Percentiles rank a stretch among this genome's conserved stretches.
These are phyloP conservation scores for Rhysida immarginata DNA, from an alignment of 1,140 invertebrate genomes.

Conservation along the genomic window DNA sequence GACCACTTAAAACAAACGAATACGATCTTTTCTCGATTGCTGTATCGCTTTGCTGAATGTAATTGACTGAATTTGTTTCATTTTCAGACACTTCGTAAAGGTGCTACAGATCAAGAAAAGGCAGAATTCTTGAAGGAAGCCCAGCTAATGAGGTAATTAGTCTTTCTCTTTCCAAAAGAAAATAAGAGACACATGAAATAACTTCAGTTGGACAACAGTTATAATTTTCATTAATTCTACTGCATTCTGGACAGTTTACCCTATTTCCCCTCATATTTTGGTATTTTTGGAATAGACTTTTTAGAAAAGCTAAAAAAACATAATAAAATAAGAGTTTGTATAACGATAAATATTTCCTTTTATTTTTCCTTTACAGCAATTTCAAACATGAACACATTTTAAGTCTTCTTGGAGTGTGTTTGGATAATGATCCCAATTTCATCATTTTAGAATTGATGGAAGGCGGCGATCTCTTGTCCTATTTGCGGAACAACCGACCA, in stretches of 20 bases:
- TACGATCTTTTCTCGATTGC: neutral
- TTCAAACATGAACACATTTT: slow-evolving; percentile 94
- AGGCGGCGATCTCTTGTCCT: slow-evolving; percentile 82
- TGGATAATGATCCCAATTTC: slow-evolving; percentile 81
- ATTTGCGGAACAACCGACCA: slow-evolving; percentile 59
- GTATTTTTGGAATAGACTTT: neutral
- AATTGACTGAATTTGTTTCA: neutral
- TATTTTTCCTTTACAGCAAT: slow-evolving; percentile 39
- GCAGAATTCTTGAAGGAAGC: slow-evolving; percentile 93
- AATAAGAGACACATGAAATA: too few species aligned
- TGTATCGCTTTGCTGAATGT: neutral
- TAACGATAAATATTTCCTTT: neutral
- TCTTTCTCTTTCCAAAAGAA: too few species aligned
- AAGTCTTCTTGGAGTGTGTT: slow-evolving; percentile 77
- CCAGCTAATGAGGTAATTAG: slow-evolving; percentile 60
- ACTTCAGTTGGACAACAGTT: too few species aligned
- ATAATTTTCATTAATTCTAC: too few species aligned
- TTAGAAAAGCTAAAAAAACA: too few species aligned
- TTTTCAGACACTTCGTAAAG: slow-evolving; percentile 68
- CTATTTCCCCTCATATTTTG: neutral
- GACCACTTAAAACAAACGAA: slow-evolving; percentile 13
- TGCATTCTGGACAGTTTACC: too few species aligned
- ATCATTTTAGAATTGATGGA: slow-evolving; percentile 96
- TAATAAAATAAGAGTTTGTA: too few species aligned
- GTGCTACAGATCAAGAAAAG: slow-evolving; percentile 79